Evolutionary conservation across 2,888 invertebrate genomes (phyloP), one percentile per base, ranked within the genome.

Genomic region (Heliconius ismenius): DNA sequence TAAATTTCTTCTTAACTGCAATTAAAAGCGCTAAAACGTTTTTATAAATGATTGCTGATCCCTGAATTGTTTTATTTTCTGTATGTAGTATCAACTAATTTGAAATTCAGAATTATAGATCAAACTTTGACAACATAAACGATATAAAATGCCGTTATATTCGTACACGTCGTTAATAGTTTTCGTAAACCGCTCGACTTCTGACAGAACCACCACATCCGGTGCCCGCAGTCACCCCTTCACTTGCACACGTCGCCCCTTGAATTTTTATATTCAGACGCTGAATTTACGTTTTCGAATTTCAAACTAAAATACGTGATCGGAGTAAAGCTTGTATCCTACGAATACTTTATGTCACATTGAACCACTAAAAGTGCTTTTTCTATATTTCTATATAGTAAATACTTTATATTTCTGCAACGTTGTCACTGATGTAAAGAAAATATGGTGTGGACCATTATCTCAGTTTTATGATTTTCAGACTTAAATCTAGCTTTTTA

Each of bases 281-380:
- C 89, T 89, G 89, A 91, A 89, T 91, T 90, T 87, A 88, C 90
- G 86, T 90, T 91, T 91, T 90, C 84, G 85, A 90, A 88, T 89
- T 89, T 91, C 86, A 88, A 89, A 90, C 88, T 88, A 85, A 84
- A 83, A 84, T 87, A 90, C 91, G 90, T 92, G 91, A 89, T 87
- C 86, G 79, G 89, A 82, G 84, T 84, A 83, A 87, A 88, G 83
- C 83, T 86, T 87, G 86, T 86, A 87, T 87, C 85, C 86, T 81
- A 82, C 83, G 86, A 85, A 85, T 85, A 87, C 86, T 86, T 87
- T 85, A 84, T 87, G 85, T 86, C 83, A 86, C 86, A 87, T 88
- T 79, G 80, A 82, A 81, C 81, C 80, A 77, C 81, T 78, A 70
- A 79, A 80, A 87, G 85, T 86, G 85, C 83, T 86, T 83, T 82